These are phyloP conservation scores for Drosophila neotestacea DNA, from an alignment of 2,888 invertebrate genomes.

Conservation along the genomic window DNA sequence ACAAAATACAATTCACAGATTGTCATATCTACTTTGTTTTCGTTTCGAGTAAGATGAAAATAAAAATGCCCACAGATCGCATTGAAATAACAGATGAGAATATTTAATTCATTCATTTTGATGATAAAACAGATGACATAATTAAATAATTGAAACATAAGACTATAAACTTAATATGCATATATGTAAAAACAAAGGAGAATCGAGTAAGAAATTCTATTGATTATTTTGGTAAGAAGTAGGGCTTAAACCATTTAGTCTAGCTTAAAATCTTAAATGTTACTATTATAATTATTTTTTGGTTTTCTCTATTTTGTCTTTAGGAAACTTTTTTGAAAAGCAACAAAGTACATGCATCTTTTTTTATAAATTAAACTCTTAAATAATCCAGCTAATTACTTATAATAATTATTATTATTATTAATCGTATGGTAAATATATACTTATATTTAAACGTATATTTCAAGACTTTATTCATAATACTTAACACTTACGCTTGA, in stretches of 20 bases:
- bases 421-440: slow-evolving; percentile 21
- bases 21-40: slow-evolving; percentile 73
- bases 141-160: slow-evolving; percentile 31
- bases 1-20: slow-evolving; percentile 69
- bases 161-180: slow-evolving; percentile 36
- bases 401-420: slow-evolving; percentile 28
- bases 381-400: slow-evolving; percentile 48
- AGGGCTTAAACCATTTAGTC: slow-evolving; percentile 24
- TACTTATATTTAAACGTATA: slow-evolving; percentile 59
- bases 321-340: slow-evolving; percentile 75
- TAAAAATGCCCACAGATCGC: slow-evolving; percentile 59
- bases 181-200: slow-evolving; percentile 13
- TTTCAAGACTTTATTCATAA: slow-evolving; percentile 62
- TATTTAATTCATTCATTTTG: slow-evolving; percentile 62
- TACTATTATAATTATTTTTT: slow-evolving; percentile 32
- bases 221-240: slow-evolving; percentile 30
- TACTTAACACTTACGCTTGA: slow-evolving; percentile 76
- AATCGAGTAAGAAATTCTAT: slow-evolving; percentile 39
- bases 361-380: slow-evolving; percentile 23
- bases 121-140: slow-evolving; percentile 50
- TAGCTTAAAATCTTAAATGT: slow-evolving; percentile 26
- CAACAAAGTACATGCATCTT: slow-evolving; percentile 65
- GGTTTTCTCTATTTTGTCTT: slow-evolving; percentile 57
- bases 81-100: slow-evolving; percentile 57
- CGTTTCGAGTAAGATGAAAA: slow-evolving; percentile 44